Conservation (phyloP, 1,140 invertebrate species). For the Diuraphis noxia region DNA sequence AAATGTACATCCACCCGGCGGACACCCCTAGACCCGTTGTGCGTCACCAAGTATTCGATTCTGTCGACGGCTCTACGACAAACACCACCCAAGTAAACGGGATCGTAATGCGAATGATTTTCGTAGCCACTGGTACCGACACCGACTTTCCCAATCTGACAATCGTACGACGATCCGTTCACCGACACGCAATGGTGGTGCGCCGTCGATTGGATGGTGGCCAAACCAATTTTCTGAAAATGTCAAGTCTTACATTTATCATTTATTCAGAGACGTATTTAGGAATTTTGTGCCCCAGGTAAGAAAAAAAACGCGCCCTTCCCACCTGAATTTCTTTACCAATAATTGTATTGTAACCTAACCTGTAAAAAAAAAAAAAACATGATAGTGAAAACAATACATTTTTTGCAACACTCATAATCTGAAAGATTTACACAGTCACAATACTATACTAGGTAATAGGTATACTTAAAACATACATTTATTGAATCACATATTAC, state of each 20-base stretch:
- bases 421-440: too few species aligned
- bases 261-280: too few species aligned
- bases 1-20: constrained; percentile 59
- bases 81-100: background rate
- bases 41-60: constrained; percentile 64
- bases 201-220: background rate
- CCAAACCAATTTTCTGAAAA: constrained; percentile 1
- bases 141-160: background rate
- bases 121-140: background rate
- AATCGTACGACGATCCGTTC: constrained; percentile 9
- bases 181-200: background rate
- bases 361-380: too few species aligned
- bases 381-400: too few species aligned
- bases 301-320: too few species aligned
- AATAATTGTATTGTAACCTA: too few species aligned
- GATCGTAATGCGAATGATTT: background rate
- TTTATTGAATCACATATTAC: too few species aligned
- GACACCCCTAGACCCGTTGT: constrained; percentile 67
- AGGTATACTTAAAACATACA: too few species aligned
- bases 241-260: background rate
- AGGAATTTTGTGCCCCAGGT: too few species aligned
- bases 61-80: constrained; percentile 60
- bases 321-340: too few species aligned
- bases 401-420: too few species aligned
- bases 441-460: too few species aligned